A percentile compares a stretch with the other conserved stretches of the same genome.
Evolutionary conservation across 2,113 vertebrate genomes (phyloP).

Genomic region (Proteles cristata): DNA sequence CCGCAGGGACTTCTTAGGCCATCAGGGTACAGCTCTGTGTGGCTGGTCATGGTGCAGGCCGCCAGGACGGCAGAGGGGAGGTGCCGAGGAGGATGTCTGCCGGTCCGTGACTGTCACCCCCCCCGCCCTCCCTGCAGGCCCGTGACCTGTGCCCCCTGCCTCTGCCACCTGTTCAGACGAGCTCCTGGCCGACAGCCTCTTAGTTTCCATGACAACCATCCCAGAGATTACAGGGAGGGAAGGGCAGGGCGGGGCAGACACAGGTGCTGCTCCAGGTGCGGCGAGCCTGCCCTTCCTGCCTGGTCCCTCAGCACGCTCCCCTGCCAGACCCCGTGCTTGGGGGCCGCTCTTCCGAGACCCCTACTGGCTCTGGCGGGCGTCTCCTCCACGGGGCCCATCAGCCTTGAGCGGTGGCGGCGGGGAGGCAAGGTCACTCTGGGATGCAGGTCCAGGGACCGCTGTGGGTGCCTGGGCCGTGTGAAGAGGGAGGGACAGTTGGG

Average conservation of each 20-base stretch:
- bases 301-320: background rate
- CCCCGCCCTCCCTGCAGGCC: accelerated
- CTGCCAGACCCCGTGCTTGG: no score
- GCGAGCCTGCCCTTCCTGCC: background rate
- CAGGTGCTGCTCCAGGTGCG: background rate
- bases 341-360: background rate
- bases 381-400: background rate
- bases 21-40: background rate
- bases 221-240: background rate
- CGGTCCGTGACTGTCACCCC: background rate
- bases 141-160: background rate
- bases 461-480: background rate
- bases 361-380: background rate
- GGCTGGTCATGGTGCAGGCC: background rate
- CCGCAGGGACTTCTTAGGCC: background rate
- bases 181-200: background rate
- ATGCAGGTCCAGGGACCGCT: background rate
- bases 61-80: background rate
- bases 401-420: background rate
- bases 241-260: background rate
- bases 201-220: background rate
- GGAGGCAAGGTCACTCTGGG: background rate
- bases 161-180: background rate
- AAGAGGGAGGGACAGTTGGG: background rate
- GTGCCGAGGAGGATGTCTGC: no score